Evolutionary conservation across 2,113 vertebrate genomes (phyloP).

Genomic region (Mastomys coucha): DNA sequence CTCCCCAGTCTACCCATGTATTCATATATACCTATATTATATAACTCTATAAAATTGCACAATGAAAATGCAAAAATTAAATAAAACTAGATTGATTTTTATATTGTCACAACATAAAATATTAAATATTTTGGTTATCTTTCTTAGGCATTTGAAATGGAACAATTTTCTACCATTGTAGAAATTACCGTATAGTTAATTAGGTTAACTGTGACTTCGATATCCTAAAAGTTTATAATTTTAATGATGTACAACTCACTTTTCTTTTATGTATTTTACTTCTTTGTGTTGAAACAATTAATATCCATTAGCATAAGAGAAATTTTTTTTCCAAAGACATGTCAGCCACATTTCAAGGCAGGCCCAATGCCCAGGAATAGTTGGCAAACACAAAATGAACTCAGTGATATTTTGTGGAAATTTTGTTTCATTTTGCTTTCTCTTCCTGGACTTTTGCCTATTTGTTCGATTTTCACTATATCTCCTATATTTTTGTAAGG

Average conservation of each 20-base stretch:
- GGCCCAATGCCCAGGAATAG: not conserved
- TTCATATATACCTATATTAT: not conserved
- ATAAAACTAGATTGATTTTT: not conserved
- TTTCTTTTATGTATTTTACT: not conserved
- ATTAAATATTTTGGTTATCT: not conserved
- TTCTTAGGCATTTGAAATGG: not conserved
- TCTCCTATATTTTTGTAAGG: not conserved
- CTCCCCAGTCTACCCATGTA: not conserved
- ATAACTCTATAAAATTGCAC: not conserved
- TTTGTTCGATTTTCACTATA: not conserved
- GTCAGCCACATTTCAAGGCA: not conserved
- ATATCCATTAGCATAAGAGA: not conserved
- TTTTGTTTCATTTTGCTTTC: not conserved
- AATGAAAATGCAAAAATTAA: not conserved
- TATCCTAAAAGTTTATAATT: not conserved
- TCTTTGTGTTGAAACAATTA: not conserved
- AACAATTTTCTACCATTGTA: not conserved
- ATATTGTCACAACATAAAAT: not conserved
- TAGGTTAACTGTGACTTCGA: not conserved
- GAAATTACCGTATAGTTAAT: not conserved
- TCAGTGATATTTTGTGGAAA: not conserved
- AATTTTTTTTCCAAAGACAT: not conserved
- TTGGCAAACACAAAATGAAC: not conserved
- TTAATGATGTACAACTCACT: not conserved
- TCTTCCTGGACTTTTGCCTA: not conserved